These are phyloP conservation scores for Colistium nudipinnis DNA, from an alignment of 2,113 vertebrate genomes.

Conservation along the genomic window DNA sequence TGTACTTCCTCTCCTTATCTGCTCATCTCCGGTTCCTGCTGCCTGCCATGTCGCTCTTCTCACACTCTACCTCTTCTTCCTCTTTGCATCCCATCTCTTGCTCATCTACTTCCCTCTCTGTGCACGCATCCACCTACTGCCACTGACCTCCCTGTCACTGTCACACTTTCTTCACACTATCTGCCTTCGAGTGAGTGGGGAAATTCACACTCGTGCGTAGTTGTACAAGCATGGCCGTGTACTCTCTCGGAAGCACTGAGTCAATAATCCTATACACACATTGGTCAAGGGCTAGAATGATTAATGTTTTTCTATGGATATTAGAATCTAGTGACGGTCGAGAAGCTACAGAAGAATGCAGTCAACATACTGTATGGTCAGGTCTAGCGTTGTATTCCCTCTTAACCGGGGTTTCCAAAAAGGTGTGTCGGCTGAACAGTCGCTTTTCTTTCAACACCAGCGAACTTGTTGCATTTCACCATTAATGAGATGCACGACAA, in stretches of 20 bases:
- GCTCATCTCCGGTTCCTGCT: conserved; percentile 33
- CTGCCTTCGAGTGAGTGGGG: background rate
- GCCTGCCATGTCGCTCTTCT: conserved; percentile 32
- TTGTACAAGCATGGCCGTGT: background rate
- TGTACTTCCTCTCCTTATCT: conserved; percentile 46
- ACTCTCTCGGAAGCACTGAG: background rate
- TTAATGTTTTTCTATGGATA: background rate
- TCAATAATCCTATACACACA: background rate
- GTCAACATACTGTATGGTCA: background rate
- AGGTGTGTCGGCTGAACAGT: conserved; percentile 25
- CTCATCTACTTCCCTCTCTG: conserved; percentile 26
- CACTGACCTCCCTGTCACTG: background rate
- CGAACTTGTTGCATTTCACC: conserved; percentile 18
- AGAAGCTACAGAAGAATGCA: background rate
- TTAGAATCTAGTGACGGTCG: background rate
- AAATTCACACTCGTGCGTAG: background rate
- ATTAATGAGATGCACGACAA: background rate
- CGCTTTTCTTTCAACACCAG: background rate
- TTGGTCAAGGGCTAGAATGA: conserved; percentile 10
- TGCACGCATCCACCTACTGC: background rate
- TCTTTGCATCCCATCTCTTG: conserved; percentile 5
- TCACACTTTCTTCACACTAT: background rate
- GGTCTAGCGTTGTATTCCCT: background rate
- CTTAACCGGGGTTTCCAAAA: conserved; percentile 21
- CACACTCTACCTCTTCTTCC: conserved; percentile 25